Evolutionary conservation across 2,113 vertebrate genomes (phyloP).

Genomic region (Hiodon tergisus): DNA sequence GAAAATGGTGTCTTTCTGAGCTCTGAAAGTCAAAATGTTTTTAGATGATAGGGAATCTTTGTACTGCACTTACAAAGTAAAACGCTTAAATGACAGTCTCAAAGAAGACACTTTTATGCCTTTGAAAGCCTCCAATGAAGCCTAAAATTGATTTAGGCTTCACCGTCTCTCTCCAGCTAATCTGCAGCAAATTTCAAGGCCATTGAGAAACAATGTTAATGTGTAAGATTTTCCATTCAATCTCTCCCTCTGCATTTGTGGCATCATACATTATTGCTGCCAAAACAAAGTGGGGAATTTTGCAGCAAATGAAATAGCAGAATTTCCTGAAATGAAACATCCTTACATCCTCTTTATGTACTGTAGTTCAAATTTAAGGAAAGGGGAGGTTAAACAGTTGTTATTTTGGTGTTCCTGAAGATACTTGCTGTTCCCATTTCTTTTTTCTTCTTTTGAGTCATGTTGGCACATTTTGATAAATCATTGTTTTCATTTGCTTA

Average conservation of each 20-base stretch:
- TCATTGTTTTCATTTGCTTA: no score
- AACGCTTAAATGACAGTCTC: background rate
- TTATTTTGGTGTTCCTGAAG: background rate
- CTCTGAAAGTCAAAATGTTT: background rate
- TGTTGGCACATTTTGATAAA: no score
- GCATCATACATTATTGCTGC: background rate
- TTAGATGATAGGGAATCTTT: background rate
- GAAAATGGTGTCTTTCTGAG: background rate
- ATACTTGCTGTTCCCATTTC: background rate
- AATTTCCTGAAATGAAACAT: background rate
- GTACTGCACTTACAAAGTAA: background rate
- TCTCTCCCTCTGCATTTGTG: background rate
- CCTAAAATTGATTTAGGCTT: background rate
- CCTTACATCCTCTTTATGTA: background rate
- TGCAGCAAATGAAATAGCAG: background rate
- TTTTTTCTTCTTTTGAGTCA: background rate
- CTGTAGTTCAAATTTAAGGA: background rate
- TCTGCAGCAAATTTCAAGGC: background rate
- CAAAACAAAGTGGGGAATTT: background rate
- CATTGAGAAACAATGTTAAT: constrained; percentile 7
- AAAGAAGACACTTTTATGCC: background rate
- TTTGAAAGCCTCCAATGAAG: background rate
- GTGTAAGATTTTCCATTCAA: constrained; percentile 2
- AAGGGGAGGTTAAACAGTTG: background rate
- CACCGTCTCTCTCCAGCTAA: background rate